Evolutionary conservation across 2,113 vertebrate genomes (phyloP).

Genomic region (Crotophaga sulcirostris): DNA sequence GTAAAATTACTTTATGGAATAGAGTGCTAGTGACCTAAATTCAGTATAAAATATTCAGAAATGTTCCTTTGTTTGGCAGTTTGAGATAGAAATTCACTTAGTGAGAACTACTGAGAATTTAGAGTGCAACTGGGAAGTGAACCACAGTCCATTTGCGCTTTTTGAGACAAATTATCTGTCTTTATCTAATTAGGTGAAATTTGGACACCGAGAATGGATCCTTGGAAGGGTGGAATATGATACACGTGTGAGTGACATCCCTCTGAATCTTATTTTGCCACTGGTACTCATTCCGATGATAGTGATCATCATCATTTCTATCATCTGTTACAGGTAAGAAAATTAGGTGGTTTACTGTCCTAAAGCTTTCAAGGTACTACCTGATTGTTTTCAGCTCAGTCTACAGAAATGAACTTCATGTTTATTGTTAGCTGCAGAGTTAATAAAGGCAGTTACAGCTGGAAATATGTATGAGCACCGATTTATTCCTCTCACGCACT

Average conservation of each 20-base stretch:
- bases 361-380: neutral
- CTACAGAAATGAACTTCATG: neutral
- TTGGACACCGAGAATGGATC: constrained; percentile 87
- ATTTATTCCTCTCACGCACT: constrained; percentile 4
- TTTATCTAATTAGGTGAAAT: constrained; percentile 83
- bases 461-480: neutral
- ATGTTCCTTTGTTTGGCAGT: neutral
- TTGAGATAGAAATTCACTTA: neutral
- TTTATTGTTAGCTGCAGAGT: neutral
- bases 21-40: constrained; percentile 12
- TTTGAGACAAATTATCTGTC: neutral
- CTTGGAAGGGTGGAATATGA: constrained; percentile 89
- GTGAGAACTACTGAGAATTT: neutral
- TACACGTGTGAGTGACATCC: constrained; percentile 79
- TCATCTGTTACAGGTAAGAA: constrained; percentile 94
- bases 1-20: neutral
- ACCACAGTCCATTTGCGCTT: neutral
- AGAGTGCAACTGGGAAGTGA: neutral
- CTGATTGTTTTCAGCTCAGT: neutral
- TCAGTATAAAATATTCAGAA: neutral
- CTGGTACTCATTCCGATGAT: constrained; percentile 91
- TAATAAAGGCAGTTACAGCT: neutral
- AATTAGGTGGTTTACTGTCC: neutral
- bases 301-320: constrained; percentile 82
- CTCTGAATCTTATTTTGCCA: constrained; percentile 89